These are phyloP conservation scores for Diarsia brunnea DNA, from an alignment of 2,888 invertebrate genomes.

Conservation along the genomic window DNA sequence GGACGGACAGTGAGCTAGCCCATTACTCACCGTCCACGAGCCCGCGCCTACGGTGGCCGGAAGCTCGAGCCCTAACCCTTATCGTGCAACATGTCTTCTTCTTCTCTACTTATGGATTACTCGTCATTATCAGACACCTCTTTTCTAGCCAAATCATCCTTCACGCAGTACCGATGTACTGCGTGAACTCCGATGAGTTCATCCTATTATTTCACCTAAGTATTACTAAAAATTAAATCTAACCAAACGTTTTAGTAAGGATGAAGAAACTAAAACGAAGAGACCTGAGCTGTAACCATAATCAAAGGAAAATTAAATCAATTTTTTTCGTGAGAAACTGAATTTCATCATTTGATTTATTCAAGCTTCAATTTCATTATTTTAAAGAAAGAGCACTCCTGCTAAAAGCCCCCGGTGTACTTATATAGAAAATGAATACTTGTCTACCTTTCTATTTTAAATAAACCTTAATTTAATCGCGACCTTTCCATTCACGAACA, in stretches of 20 bases:
- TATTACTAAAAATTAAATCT: neutral
- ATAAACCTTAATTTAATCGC: constrained; percentile 63
- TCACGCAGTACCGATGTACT: too few species aligned
- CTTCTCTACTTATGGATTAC: neutral
- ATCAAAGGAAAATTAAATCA: constrained; percentile 67
- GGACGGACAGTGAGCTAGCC: too few species aligned
- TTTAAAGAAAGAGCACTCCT: constrained; percentile 69
- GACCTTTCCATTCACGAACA: constrained; percentile 55
- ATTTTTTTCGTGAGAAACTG: constrained; percentile 65
- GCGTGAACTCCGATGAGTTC: too few species aligned
- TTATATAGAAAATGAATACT: constrained; percentile 42
- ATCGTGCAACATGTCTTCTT: neutral
- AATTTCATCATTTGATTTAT: constrained; percentile 73
- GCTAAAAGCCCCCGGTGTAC: constrained; percentile 52
- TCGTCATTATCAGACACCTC: neutral
- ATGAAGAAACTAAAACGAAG: constrained; percentile 6
- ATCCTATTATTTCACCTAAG: neutral
- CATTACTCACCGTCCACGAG: too few species aligned
- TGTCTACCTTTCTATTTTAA: constrained; percentile 61
- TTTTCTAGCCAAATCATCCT: too few species aligned
- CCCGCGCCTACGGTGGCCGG: too few species aligned
- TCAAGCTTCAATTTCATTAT: constrained; percentile 72
- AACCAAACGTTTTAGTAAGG: constrained; percentile 7
- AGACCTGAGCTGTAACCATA: constrained; percentile 14
- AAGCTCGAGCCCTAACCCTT: neutral